A percentile compares a stretch with the other conserved stretches of the same genome.
These are phyloP conservation scores for Leptodactylus fuscus DNA, from an alignment of 2,113 vertebrate genomes.

Conservation along the genomic window DNA sequence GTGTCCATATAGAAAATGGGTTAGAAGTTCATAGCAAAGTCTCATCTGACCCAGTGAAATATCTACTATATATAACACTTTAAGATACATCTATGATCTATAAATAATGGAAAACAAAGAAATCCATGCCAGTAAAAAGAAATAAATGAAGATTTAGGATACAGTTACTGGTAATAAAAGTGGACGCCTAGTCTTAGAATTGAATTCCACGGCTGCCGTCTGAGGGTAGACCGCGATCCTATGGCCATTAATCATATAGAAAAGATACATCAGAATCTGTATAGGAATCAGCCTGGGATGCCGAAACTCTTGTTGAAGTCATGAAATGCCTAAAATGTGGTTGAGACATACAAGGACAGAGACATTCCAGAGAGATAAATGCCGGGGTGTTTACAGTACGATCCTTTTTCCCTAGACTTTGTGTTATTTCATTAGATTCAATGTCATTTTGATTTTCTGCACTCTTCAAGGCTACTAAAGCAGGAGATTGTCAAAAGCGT, in stretches of 20 bases:
- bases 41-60: too few relatives aligned
- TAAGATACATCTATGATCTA: too few relatives aligned
- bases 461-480: slow-evolving; percentile 73
- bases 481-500: slow-evolving; percentile 1
- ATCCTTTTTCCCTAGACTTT: slow-evolving; percentile 76
- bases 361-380: slow-evolving; percentile 77
- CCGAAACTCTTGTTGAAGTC: slow-evolving; percentile 12
- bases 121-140: not conserved
- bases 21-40: too few relatives aligned
- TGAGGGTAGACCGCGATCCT: slow-evolving; percentile 8
- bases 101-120: not conserved
- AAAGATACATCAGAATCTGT: slow-evolving; percentile 63
- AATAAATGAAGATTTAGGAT: not conserved
- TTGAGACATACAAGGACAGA: slow-evolving; percentile 75
- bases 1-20: too few relatives aligned
- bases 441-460: slow-evolving; percentile 77
- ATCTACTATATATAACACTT: too few relatives aligned
- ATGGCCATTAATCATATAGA: slow-evolving; percentile 63
- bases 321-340: slow-evolving; percentile 62
- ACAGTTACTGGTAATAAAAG: not conserved
- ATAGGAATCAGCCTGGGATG: slow-evolving; percentile 68
- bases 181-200: not conserved
- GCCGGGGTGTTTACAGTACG: slow-evolving; percentile 69
- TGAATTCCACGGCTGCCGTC: not conserved
- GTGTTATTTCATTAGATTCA: slow-evolving; percentile 76